Evolutionary conservation across 2,113 vertebrate genomes (phyloP), one percentile per base, ranked within the genome.

Genomic region (Apistogramma diplotaenia): DNA sequence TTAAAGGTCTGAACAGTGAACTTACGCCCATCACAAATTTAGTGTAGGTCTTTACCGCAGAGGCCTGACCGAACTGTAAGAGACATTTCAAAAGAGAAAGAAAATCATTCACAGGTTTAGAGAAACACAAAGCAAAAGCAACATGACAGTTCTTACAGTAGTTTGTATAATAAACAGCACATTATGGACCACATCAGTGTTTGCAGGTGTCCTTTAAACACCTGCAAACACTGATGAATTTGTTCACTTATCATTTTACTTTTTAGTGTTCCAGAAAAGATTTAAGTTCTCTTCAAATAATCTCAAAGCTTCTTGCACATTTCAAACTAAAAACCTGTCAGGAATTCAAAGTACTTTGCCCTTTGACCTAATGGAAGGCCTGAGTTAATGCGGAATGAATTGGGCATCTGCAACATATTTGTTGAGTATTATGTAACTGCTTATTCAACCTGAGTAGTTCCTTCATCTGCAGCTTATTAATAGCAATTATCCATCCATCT

Each of bases 21-120:
- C 97, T 8, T 93, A 98, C 97, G 76, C 96, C 96, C 96, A 97
- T 97, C 73, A 97, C 96, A 23, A 97, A 97, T 79, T 97, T 97
- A 0, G 97, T 97, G 93, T 98, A 98, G 93, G 96, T 97, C 73
- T 96, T 94, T 35, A 98, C 94, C 76, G 96, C 96, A 1, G 96
- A 94, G 0, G 96, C 96, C 84, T 98, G 97, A 89, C 92, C 97
- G 93, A 98, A 97, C 97, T 97, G 95, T 9, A 79, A 85, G 27
- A 79, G 94, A 11, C 77, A 83, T 35, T 71, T 40, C 58, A 16
- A 35, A 3, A 57, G 9, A 65, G 13, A 23, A 25, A 5, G 25
- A 9, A n/a, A 43, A 29, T 13, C 11, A 65, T 46, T 25, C 27
- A 43, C 21, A 65, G 25, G 4, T 15, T 9, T 43, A 35, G 12